Evolutionary conservation across 64 coral and sea anemone species (phyloP).

Genomic region (Dendronephthya gigantea): DNA sequence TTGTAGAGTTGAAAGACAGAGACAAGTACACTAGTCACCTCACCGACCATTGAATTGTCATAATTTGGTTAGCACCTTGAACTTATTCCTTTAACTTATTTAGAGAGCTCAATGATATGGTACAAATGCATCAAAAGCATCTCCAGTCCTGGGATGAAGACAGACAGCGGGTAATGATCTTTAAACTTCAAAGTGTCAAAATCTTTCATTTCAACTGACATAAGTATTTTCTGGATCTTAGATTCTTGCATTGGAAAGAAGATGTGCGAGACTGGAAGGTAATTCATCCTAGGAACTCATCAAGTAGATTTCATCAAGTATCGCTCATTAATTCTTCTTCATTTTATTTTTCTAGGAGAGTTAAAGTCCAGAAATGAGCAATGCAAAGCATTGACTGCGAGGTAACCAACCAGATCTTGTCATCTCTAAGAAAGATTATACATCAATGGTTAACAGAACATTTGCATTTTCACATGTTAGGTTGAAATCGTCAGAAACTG

Average conservation of each 20-base stretch:
- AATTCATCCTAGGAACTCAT: neutral
- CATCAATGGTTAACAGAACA: no score
- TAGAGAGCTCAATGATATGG: conserved; percentile 98
- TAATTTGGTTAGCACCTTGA: neutral
- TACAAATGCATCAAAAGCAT: conserved; percentile 95
- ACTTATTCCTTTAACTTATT: neutral
- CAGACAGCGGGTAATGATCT: conserved; percentile 53
- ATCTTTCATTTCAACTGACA: neutral
- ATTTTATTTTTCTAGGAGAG: conserved; percentile 56
- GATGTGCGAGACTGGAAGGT: conserved; percentile 61
- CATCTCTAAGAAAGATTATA: no score
- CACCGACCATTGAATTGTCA: no score
- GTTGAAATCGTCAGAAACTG: conserved; percentile 70
- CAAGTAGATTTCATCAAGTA: no score
- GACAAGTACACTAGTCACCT: no score
- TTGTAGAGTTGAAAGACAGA: conserved; percentile 93
- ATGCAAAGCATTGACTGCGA: conserved; percentile 33
- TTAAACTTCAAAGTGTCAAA: neutral
- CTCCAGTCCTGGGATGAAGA: conserved; percentile 98
- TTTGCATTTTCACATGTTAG: neutral
- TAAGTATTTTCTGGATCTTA: neutral
- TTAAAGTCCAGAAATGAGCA: conserved; percentile 91
- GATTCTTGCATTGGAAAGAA: conserved; percentile 55
- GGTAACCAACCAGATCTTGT: neutral
- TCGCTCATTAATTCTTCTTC: no score